These are phyloP conservation scores for Prionailurus bengalensis DNA, from an alignment of 2,113 vertebrate genomes.

Conservation along the genomic window DNA sequence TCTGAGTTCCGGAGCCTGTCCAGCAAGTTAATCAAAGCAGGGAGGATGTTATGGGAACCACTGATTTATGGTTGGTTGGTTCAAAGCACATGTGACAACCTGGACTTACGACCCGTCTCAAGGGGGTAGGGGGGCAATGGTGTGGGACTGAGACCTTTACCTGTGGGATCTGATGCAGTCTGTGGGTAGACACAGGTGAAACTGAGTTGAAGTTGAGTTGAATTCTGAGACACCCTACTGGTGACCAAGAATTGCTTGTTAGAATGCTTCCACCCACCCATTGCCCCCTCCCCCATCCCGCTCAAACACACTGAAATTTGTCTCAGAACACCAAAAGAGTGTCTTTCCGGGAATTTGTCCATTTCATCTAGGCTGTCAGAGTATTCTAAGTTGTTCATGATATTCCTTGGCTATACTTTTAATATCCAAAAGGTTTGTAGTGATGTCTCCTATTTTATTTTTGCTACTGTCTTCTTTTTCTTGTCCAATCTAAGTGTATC, in stretches of 20 bases:
- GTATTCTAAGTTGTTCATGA: neutral
- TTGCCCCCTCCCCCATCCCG: rapidly evolving
- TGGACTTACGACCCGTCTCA: neutral
- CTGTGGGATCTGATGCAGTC: neutral
- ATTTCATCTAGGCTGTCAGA: neutral
- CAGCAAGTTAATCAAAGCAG: neutral
- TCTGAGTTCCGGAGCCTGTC: neutral
- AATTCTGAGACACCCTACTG: neutral
- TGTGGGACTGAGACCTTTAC: neutral
- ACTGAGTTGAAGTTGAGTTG: neutral
- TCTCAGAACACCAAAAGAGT: neutral
- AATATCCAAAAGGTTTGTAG: neutral
- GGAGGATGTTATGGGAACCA: neutral
- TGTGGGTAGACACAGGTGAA: neutral
- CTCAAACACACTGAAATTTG: neutral
- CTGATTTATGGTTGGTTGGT: neutral
- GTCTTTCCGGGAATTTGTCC: neutral
- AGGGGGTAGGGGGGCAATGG: neutral
- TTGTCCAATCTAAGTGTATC: neutral
- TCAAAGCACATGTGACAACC: neutral
- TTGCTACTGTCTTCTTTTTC: neutral
- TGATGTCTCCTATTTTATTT: neutral
- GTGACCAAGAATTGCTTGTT: neutral
- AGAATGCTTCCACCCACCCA: neutral
- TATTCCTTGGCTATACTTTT: neutral